Conservation (phyloP, 1,140 invertebrate species). For the Zaprionus inermis region DNA sequence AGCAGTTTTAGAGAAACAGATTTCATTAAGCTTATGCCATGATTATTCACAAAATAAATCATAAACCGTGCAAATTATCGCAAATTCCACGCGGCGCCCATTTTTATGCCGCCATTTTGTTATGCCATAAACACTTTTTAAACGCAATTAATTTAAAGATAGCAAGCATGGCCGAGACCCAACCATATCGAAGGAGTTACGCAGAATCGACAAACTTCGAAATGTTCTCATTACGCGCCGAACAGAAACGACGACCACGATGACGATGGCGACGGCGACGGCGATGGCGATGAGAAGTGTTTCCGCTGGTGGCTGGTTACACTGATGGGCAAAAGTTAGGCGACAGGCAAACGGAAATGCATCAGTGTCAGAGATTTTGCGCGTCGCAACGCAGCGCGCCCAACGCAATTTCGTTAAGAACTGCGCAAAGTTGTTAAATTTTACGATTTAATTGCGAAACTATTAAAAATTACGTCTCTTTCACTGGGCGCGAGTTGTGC, state of each 20-base stretch:
- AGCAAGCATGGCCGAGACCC: constrained; percentile 1
- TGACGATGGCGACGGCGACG: background rate
- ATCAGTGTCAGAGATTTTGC: constrained; percentile 77
- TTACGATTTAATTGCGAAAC: constrained; percentile 83
- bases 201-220: constrained; percentile 37
- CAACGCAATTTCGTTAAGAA: constrained; percentile 76
- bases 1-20: background rate
- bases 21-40: background rate
- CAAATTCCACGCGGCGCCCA: background rate
- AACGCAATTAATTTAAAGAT: constrained; percentile 25
- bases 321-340: constrained; percentile 19
- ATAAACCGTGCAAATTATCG: too few relatives aligned
- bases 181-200: background rate
- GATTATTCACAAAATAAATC: background rate
- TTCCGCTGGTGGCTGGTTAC: constrained; percentile 1
- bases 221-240: constrained; percentile 35
- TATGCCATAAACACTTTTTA: constrained; percentile 21
- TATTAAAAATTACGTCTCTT: constrained; percentile 83
- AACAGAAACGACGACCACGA: background rate
- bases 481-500: constrained; percentile 41
- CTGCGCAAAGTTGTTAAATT: constrained; percentile 83
- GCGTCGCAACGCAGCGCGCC: constrained; percentile 33
- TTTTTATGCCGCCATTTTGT: constrained; percentile 12
- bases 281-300: background rate
- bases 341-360: constrained; percentile 70